Base-by-base conservation (phyloP, 2,113 vertebrate species). In the Myocastor coypus region DNA sequence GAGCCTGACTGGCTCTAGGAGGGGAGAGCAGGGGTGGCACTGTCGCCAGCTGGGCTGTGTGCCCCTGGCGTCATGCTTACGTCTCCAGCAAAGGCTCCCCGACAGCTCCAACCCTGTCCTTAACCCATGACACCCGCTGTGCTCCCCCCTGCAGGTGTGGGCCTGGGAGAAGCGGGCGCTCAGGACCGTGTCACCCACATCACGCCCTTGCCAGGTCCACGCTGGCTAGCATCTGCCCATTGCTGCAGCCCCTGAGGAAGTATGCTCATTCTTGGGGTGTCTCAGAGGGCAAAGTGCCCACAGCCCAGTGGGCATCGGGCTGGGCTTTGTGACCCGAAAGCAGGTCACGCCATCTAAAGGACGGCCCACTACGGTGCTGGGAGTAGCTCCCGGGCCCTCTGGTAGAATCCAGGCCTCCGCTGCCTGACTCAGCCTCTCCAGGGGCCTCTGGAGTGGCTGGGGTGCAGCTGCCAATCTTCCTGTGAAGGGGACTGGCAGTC, bases 401-500 rank as follows among this genome's bases (percentile, higher is more conserved):
- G 32, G 26, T 1, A 34, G 61, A 77, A 91, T 22, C 9, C 5
- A 19, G 17, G 5, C 63, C 20, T 75, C 82, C 19, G 7, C 50
- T 57, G 94, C 37, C 59, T 0, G 5, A 28, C 42, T 63, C 63
- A 12, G 55, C 16, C 24, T 69, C 37, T 73, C 1, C 0, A 1
- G 5, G 42, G 50, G 66, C 75, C 75, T 81, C 50, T 5, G 0
- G 40, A 14, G 52, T 57, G 32, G 42, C 40, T 0, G 42, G 2
- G 3, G 32, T 0, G 0, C 0, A 3, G 2, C 81, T 0, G 5
- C 13, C 5, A 19, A 0, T 9, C 12, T 42, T 14, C 2, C 28
- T 2, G 3, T 2, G 52, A 3, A 8, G 7, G n/a, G 0, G 5
- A 37, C 10, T 4, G 26, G n/a, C 7, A 0, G 0, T 0, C 0